Evolutionary conservation across 2,797 vertebrate genomes (phyloP).

Genomic region (Sebastes aleutianus): DNA sequence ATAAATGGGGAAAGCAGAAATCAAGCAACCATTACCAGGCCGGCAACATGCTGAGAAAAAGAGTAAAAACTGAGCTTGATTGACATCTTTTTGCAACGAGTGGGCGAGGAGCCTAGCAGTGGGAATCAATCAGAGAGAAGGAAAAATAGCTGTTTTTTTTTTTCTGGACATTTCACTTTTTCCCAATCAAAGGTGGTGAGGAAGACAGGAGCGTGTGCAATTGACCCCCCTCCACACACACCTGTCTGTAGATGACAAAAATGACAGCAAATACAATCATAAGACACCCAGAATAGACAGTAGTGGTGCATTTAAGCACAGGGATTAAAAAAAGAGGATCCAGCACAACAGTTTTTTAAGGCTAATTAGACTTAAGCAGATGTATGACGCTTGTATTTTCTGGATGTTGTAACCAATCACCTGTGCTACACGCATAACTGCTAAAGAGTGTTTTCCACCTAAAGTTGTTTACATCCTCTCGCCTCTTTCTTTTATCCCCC

Average conservation of each 20-base stretch:
- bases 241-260: slow-evolving; percentile 10
- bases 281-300: neutral
- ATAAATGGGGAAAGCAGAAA: slow-evolving; percentile 26
- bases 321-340: neutral
- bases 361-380: neutral
- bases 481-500: slow-evolving; percentile 2
- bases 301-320: neutral
- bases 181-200: slow-evolving; percentile 42
- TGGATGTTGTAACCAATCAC: neutral
- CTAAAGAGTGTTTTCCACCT: neutral
- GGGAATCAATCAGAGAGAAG: slow-evolving; percentile 29
- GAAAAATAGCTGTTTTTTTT: slow-evolving; percentile 26
- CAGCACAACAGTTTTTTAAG: neutral
- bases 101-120: slow-evolving; percentile 11
- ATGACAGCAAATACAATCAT: slow-evolving; percentile 1
- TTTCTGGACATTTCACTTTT: slow-evolving; percentile 30
- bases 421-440: neutral
- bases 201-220: neutral
- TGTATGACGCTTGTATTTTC: neutral
- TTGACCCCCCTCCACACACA: neutral
- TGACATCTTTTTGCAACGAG: slow-evolving; percentile 45
- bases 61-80: slow-evolving; percentile 47
- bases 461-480: slow-evolving; percentile 18
- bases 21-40: slow-evolving; percentile 46
- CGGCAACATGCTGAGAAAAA: slow-evolving; percentile 26